A percentile compares a stretch with the other conserved stretches of the same genome.
Evolutionary conservation across 2,888 invertebrate species (phyloP).

Genomic region (Meteorus cinctellus): DNA sequence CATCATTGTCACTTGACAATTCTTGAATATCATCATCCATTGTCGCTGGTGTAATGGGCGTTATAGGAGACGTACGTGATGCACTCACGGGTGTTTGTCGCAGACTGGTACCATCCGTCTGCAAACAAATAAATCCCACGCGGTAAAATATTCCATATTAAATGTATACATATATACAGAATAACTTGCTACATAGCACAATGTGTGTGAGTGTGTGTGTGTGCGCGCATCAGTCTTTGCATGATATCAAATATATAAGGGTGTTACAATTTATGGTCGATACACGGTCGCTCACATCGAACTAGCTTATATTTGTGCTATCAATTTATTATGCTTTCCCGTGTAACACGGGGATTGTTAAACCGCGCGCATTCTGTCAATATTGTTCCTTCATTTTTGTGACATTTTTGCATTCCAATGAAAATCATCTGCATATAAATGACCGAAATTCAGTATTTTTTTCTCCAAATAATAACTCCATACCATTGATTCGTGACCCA

Average conservation of each 20-base stretch:
- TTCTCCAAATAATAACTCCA: no score
- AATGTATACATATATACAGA: not conserved
- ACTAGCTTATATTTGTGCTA: slow-evolving; percentile 6
- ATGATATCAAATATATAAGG: not conserved
- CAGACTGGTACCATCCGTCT: slow-evolving; percentile 70
- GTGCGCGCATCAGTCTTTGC: not conserved
- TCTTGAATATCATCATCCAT: slow-evolving; percentile 61
- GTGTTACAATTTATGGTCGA: slow-evolving; percentile 17
- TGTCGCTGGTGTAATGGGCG: slow-evolving; percentile 63
- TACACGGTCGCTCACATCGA: slow-evolving; percentile 31
- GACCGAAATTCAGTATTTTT: no score
- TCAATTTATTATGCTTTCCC: not conserved
- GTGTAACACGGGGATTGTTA: slow-evolving; percentile 2
- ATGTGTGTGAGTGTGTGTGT: not conserved
- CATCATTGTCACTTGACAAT: slow-evolving; percentile 63
- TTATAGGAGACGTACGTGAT: slow-evolving; percentile 62
- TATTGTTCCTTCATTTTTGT: not conserved
- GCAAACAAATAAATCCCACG: slow-evolving; percentile 40
- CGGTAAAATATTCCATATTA: not conserved
- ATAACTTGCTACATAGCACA: slow-evolving; percentile 1
- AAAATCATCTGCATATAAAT: not conserved
- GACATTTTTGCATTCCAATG: not conserved
- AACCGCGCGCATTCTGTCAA: not conserved
- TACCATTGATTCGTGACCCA: not conserved
- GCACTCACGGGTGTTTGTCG: slow-evolving; percentile 61